Evolutionary conservation across 2,113 vertebrate genomes (phyloP).

Genomic region (Bombycilla garrulus): DNA sequence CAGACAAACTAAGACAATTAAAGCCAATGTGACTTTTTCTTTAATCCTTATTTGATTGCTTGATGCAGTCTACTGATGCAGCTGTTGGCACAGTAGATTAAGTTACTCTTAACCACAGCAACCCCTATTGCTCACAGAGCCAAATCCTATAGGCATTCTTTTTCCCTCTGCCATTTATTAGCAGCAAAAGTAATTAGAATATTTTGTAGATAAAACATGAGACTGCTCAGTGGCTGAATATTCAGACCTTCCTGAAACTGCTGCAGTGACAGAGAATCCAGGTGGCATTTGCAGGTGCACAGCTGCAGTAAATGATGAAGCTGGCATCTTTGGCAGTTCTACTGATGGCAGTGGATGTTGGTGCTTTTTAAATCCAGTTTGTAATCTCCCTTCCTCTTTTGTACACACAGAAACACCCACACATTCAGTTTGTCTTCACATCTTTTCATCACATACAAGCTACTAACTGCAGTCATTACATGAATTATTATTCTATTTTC

Average conservation of each 20-base stretch:
- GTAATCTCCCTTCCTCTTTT: background rate
- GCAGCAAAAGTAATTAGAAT: slow-evolving; percentile 42
- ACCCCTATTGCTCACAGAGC: background rate
- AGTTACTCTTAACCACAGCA: slow-evolving; percentile 44
- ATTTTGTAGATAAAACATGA: slow-evolving; percentile 28
- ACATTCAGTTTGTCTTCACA: background rate
- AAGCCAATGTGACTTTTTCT: slow-evolving; percentile 38
- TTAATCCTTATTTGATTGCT: slow-evolving; percentile 64
- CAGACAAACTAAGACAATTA: slow-evolving; percentile 38
- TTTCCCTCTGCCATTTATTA: slow-evolving; percentile 33
- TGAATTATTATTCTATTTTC: background rate
- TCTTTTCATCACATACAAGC: background rate
- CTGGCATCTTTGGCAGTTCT: background rate
- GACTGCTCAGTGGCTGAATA: slow-evolving; percentile 19
- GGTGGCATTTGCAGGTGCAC: slow-evolving; percentile 34
- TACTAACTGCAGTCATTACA: background rate
- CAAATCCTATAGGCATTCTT: slow-evolving; percentile 8
- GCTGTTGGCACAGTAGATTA: slow-evolving; percentile 27
- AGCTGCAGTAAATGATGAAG: slow-evolving; percentile 31
- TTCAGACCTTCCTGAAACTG: slow-evolving; percentile 6
- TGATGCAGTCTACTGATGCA: slow-evolving; percentile 41
- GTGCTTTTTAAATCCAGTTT: background rate
- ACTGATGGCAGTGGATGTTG: background rate
- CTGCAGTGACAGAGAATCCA: slow-evolving; percentile 24
- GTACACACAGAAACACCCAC: background rate